Percentiles rank a stretch among this genome's conserved stretches.
These are phyloP conservation scores for Ceyx margarethae DNA, from an alignment of 2,113 vertebrate genomes.

Conservation along the genomic window DNA sequence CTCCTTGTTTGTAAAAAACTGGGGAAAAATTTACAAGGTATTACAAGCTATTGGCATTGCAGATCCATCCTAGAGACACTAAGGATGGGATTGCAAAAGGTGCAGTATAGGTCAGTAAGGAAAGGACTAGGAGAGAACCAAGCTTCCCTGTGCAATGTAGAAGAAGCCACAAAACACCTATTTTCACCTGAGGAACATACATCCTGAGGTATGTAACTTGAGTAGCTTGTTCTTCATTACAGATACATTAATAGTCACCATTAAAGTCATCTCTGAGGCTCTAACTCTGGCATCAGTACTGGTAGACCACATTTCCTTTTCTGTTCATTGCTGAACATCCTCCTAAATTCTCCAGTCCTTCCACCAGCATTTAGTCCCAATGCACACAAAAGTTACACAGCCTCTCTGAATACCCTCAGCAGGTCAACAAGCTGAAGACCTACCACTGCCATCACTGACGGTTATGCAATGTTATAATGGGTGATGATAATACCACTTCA, in stretches of 20 bases:
- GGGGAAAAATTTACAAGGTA: not conserved
- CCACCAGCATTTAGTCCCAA: not conserved
- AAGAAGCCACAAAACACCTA: not conserved
- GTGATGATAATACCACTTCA: not conserved
- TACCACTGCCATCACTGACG: not conserved
- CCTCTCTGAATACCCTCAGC: not conserved
- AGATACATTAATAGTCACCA: not conserved
- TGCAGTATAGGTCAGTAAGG: not conserved
- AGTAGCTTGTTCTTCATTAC: not conserved
- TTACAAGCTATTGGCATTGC: not conserved
- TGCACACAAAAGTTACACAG: accelerated
- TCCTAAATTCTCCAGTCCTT: not conserved
- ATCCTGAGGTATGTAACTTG: not conserved
- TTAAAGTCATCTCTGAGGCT: not conserved
- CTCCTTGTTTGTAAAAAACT: not conserved
- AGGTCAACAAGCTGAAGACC: not conserved
- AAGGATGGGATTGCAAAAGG: not conserved
- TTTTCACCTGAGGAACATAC: not conserved
- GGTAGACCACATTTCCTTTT: not conserved
- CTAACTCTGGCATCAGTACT: not conserved
- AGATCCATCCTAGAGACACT: not conserved
- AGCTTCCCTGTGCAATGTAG: not conserved
- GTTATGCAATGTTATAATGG: not conserved
- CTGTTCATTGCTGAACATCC: not conserved
- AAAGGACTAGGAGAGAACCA: not conserved